Percentiles rank a stretch among this genome's conserved stretches.
Evolutionary conservation across 2,797 vertebrate genomes (phyloP).

Genomic region (Coreius guichenoti): DNA sequence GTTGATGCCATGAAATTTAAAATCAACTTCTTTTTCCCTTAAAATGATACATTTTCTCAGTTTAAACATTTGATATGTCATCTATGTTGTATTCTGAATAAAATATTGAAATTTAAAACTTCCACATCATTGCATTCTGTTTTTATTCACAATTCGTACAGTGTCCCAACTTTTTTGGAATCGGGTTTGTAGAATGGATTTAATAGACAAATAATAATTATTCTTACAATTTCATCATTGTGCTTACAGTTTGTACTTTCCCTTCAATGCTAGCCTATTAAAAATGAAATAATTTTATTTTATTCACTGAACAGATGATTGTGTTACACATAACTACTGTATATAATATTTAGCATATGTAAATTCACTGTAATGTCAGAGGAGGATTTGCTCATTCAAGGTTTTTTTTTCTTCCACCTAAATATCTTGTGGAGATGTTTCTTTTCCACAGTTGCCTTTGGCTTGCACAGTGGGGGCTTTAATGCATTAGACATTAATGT

Average conservation of each 20-base stretch:
- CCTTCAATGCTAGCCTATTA: not conserved
- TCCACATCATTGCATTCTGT: no score
- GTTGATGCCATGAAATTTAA: no score
- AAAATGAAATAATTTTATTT: not conserved
- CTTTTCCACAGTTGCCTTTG: not conserved
- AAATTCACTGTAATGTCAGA: not conserved
- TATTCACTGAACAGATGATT: not conserved
- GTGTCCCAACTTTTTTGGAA: no score
- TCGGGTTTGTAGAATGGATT: no score
- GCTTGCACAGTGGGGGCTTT: not conserved
- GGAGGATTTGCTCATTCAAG: not conserved
- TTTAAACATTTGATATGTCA: no score
- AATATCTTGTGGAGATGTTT: not conserved
- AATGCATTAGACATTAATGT: not conserved
- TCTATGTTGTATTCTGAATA: no score
- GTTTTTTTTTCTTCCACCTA: not conserved
- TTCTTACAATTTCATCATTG: not conserved
- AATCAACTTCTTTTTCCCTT: no score
- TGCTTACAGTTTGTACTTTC: not conserved
- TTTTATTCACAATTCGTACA: no score
- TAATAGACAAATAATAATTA: not conserved
- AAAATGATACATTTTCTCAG: no score
- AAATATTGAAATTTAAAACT: no score
- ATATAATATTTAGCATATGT: not conserved
- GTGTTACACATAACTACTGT: not conserved